Conservation (phyloP, 2,113 vertebrate genomes). For the Ptychochromis oligacanthus region DNA sequence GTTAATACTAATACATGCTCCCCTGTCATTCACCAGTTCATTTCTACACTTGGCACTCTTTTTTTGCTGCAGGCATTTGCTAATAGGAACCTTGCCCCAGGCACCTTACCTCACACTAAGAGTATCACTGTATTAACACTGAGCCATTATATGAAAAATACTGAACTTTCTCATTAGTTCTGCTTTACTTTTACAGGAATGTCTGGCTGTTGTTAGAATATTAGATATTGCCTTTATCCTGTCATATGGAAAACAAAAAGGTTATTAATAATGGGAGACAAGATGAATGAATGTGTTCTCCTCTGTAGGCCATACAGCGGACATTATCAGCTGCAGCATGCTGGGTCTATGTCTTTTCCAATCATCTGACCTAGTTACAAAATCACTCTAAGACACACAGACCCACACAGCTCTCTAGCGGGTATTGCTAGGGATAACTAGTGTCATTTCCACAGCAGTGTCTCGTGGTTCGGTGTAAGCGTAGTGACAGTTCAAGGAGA, state of each 20-base stretch:
- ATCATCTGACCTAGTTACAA: conserved; percentile 62
- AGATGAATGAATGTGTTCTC: conserved; percentile 20
- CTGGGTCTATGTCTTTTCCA: conserved; percentile 30
- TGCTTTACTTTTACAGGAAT: background rate
- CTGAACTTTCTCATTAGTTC: conserved; percentile 30
- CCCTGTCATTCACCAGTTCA: conserved; percentile 50
- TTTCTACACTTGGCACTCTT: conserved; percentile 33
- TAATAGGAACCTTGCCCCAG: conserved; percentile 70
- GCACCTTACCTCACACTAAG: conserved; percentile 52
- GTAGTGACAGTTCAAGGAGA: conserved; percentile 58
- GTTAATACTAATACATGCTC: conserved; percentile 32
- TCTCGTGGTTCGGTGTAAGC: conserved; percentile 35
- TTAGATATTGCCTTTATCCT: background rate
- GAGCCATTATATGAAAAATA: conserved; percentile 41
- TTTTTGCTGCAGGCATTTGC: conserved; percentile 66
- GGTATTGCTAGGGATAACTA: conserved; percentile 40
- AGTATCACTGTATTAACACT: conserved; percentile 30
- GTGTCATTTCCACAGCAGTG: conserved; percentile 46
- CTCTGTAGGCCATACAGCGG: conserved; percentile 33
- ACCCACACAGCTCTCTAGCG: conserved; percentile 29
- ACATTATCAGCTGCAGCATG: conserved; percentile 28
- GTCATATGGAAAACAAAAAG: conserved; percentile 17
- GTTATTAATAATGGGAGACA: conserved; percentile 8
- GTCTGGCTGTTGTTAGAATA: background rate
- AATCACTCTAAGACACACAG: conserved; percentile 27